Conservation (phyloP, 2,113 vertebrate species). For the Tapirus terrestris region DNA sequence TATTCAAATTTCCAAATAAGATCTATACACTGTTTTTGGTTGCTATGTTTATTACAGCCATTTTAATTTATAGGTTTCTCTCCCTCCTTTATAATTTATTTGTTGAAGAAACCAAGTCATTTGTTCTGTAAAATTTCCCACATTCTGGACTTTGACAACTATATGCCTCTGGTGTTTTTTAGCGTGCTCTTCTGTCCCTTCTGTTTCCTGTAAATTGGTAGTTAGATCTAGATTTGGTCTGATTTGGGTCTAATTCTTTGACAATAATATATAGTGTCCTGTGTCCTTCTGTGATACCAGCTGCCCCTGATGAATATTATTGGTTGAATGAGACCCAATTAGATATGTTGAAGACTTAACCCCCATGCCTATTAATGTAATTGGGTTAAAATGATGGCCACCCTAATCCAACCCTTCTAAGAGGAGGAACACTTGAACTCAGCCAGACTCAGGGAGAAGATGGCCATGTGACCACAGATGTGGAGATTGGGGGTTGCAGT, state of each 20-base stretch:
- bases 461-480: neutral
- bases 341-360: neutral
- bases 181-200: neutral
- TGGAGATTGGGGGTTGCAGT: neutral
- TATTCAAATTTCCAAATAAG: slow-evolving; percentile 32
- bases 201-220: neutral
- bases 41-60: neutral
- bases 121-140: neutral
- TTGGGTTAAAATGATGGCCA: neutral
- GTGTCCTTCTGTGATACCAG: neutral
- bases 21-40: neutral
- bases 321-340: neutral
- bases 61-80: neutral
- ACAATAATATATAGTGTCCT: neutral
- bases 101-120: neutral
- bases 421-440: neutral
- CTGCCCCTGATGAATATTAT: neutral
- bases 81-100: neutral
- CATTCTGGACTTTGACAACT: neutral
- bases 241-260: slow-evolving; percentile 26
- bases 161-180: neutral
- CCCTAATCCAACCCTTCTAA: neutral
- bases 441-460: neutral
- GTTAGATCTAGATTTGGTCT: slow-evolving; percentile 7
- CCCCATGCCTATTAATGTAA: neutral